Evolutionary conservation across 2,888 invertebrate species (phyloP).

Genomic region (Netelia melanura): DNA sequence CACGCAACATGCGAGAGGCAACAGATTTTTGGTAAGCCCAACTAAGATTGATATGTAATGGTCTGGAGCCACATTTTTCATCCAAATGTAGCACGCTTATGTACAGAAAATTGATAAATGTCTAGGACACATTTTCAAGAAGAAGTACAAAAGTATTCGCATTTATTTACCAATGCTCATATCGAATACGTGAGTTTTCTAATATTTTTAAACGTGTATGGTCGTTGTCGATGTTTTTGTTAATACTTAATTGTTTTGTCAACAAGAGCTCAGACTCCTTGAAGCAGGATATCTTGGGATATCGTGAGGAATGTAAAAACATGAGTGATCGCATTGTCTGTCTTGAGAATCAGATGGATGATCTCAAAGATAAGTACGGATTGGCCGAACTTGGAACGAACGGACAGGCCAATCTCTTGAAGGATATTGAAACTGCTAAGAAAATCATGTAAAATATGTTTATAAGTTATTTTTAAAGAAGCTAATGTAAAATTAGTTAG

Average conservation of each 20-base stretch:
- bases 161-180: constrained; percentile 48
- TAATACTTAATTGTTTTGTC: neutral
- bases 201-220: neutral
- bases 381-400: constrained; percentile 52
- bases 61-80: too few species aligned
- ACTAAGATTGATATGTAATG: too few species aligned
- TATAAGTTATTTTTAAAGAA: neutral
- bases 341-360: constrained; percentile 49
- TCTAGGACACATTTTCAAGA: constrained; percentile 56
- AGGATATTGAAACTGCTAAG: constrained; percentile 45
- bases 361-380: constrained; percentile 24
- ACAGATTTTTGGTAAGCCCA: constrained; percentile 53
- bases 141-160: constrained; percentile 52
- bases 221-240: neutral
- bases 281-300: constrained; percentile 53
- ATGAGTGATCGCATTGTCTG: constrained; percentile 26
- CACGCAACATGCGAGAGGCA: constrained; percentile 46
- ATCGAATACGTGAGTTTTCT: constrained; percentile 61
- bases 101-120: neutral
- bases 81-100: too few species aligned
- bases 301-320: constrained; percentile 26
- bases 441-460: constrained; percentile 42
- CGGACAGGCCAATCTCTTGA: constrained; percentile 42
- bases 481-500: neutral
- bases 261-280: constrained; percentile 49